These are phyloP conservation scores for Orchestes rusci DNA, from an alignment of 2,888 invertebrate species.

Conservation along the genomic window DNA sequence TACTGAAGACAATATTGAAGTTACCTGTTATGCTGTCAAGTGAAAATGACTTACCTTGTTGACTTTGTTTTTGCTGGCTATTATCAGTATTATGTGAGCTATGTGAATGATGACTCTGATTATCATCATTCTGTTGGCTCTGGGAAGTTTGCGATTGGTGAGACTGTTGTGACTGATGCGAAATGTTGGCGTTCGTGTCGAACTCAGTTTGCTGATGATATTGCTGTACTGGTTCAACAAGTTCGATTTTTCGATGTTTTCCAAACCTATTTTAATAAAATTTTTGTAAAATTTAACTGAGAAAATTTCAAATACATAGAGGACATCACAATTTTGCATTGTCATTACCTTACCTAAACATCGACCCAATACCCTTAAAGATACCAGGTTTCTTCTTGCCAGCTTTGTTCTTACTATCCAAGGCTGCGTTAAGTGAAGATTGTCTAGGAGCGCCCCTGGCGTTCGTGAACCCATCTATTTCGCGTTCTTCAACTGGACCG, in stretches of 20 bases:
- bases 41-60: slow-evolving; percentile 9
- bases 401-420: slow-evolving; percentile 49
- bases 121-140: slow-evolving; percentile 15
- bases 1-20: too few relatives aligned
- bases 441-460: slow-evolving; percentile 65
- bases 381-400: slow-evolving; percentile 66
- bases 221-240: slow-evolving; percentile 33
- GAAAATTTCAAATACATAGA: neutral
- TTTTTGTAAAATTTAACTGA: neutral
- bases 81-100: slow-evolving; percentile 15
- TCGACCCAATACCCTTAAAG: slow-evolving; percentile 69
- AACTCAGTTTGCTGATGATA: slow-evolving; percentile 39
- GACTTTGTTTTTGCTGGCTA: slow-evolving; percentile 6
- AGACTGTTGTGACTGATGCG: slow-evolving; percentile 22
- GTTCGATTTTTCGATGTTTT: slow-evolving; percentile 54
- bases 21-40: too few relatives aligned
- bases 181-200: slow-evolving; percentile 32
- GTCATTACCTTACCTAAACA: slow-evolving; percentile 55
- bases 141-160: slow-evolving; percentile 21
- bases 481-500: slow-evolving; percentile 55
- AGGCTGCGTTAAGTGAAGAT: slow-evolving; percentile 64
- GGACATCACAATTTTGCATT: slow-evolving; percentile 1
- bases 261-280: slow-evolving; percentile 49
- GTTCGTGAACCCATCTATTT: slow-evolving; percentile 56
- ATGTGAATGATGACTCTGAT: slow-evolving; percentile 19